Evolutionary conservation across 2,113 vertebrate genomes (phyloP), one percentile per base, ranked within the genome.

Genomic region (Bubalus kerabau): DNA sequence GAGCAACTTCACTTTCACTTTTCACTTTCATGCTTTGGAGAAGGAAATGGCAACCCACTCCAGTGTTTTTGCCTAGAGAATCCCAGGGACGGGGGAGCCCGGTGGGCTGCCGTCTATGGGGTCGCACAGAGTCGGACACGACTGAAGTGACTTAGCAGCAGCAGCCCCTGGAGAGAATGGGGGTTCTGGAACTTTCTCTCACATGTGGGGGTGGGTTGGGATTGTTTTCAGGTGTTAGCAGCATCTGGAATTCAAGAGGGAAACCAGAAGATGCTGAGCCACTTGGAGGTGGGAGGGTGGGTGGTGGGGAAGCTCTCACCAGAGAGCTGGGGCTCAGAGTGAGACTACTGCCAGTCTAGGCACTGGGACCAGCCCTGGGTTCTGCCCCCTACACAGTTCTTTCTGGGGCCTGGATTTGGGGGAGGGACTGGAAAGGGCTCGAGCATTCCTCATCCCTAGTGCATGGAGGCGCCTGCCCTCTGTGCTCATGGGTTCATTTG

Each of bases 161-260:
- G 43, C 43, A 16, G 32, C 13, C 15, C 59, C 71, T 21, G 28
- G 17, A 48, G 67, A 32, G 48, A 14, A 4, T 0, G 0, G 19
- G 62, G n/a, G 7, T 28, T 78, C 90, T 43, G 21, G 43, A 81
- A 54, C 54, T 16, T n/a, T 46, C 48, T 74, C 13, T 59, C 59
- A 17, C 46, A 5, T 3, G 10, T 30, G 0, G 14, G 54, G n/a
- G 7, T 16, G 1, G 12, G 43, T 30, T 0, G 19, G 67, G 64
- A 23, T 32, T 40, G 46, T 26, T 50, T 3, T 8, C 36, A 2
- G 56, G 19, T 28, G 17, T 86, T 1, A 48, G 87, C 23, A 26
- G 54, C 67, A 28, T 54, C 57, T 52, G 80, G 40, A 84, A 50
- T 62, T 87, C 14, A 2, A 57, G 54, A 52, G 54, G 40, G 60